Conservation (phyloP, 1,140 invertebrate species). For the Trichogramma pretiosum region DNA sequence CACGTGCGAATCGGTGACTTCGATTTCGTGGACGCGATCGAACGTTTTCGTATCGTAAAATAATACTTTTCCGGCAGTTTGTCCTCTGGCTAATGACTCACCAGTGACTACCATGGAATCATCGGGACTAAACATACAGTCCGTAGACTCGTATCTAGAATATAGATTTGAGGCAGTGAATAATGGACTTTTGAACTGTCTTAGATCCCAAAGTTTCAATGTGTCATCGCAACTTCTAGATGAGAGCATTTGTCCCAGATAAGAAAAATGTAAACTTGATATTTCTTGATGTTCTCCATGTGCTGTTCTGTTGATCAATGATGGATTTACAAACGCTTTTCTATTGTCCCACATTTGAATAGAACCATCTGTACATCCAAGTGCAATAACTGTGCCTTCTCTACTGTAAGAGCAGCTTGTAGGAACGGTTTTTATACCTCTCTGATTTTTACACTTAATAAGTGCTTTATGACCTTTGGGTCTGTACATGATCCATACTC, state of each 20-base stretch:
- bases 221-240: conserved; percentile 87
- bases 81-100: conserved; percentile 65
- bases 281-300: conserved; percentile 78
- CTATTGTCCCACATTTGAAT: conserved; percentile 97
- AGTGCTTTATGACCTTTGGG: conserved; percentile 71
- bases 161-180: conserved; percentile 62
- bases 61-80: conserved; percentile 63
- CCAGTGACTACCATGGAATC: conserved; percentile 85
- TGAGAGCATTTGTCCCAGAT: conserved; percentile 70
- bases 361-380: conserved; percentile 90
- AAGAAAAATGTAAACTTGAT: conserved; percentile 79
- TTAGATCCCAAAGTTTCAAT: conserved; percentile 90
- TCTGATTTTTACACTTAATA: conserved; percentile 82
- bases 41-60: conserved; percentile 79
- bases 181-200: conserved; percentile 73
- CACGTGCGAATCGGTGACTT: conserved; percentile 70
- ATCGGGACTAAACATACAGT: conserved; percentile 90
- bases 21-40: conserved; percentile 63
- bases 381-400: conserved; percentile 83
- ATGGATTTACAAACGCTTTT: conserved; percentile 73
- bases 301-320: conserved; percentile 65
- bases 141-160: conserved; percentile 83
- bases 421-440: conserved; percentile 82
- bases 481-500: conserved; percentile 80
- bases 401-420: conserved; percentile 75